Base-by-base conservation (phyloP, 2,888 invertebrate species). In the Drosophila maculinotata region DNA sequence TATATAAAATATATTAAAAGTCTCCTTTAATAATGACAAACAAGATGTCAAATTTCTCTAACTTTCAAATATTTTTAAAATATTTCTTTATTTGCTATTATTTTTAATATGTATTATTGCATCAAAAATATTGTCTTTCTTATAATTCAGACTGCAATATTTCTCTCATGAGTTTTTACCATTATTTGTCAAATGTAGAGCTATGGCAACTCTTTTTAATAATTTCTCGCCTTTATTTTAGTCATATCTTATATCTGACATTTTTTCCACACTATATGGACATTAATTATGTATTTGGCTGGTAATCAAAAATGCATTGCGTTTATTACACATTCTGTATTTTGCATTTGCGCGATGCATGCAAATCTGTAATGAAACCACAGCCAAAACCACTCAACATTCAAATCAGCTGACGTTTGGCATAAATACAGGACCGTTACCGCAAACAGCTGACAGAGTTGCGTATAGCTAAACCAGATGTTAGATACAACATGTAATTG, bases 401-500 rank as follows among this genome's bases (percentile, higher is more conserved):
- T 33, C 14, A 59, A 49, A 62, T 56, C 56, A 49, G 47, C 48
- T 26, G 49, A 52, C 36, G 15, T 10, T 31, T 35, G 30, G 23
- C 26, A 52, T 15, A 25, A 23, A 36, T 25, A 44, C 25, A 31
- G 10, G 15, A 1, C 17, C 4, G 4, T 30, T 58, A 60, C 78
- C 66, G 28, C 70, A 67, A 54, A 31, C 62, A 56, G 59, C 58
- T 79, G 72, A 38, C 57, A 62, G 53, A 20, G 30, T n/a, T 7
- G 25, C 15, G 28, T 33, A 12, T 41, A 4, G 15, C 42, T 15
- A 26, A 60, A 35, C 64, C 69, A 41, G 47, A 62, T 71, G 68
- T 68, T 73, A 76, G 69, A 81, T 72, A 68, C 39, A 45, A 39
- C 28, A 66, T 76, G 53, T 68, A 70, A 79, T 79, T 69, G 70